Evolutionary conservation across 2,797 vertebrate species (phyloP).

Genomic region (Hybognathus amarus): DNA sequence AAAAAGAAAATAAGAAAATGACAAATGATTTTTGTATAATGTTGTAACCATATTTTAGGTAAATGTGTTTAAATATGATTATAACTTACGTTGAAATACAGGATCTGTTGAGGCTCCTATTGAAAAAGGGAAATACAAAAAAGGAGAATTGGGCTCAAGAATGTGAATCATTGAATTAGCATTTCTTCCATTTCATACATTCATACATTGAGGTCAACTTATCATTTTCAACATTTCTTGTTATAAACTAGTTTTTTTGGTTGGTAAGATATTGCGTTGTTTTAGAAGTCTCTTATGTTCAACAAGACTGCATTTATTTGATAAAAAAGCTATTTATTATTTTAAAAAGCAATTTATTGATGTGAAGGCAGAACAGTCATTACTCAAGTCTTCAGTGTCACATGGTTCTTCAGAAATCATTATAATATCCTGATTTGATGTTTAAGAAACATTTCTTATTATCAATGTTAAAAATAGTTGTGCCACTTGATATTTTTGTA

Average conservation of each 20-base stretch:
- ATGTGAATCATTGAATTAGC: background rate
- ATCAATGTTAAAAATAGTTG: background rate
- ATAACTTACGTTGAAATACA: slow-evolving; percentile 29
- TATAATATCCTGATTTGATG: background rate
- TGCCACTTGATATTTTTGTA: background rate
- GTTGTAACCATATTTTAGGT: background rate
- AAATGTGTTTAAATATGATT: background rate
- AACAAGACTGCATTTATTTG: background rate
- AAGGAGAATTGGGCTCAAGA: background rate
- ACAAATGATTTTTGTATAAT: background rate
- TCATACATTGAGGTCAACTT: background rate
- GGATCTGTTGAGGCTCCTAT: slow-evolving; percentile 10
- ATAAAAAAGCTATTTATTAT: background rate
- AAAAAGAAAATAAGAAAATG: background rate
- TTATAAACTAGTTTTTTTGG: background rate
- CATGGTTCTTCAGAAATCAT: background rate
- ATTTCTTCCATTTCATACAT: background rate
- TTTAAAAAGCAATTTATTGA: background rate
- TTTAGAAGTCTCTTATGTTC: background rate
- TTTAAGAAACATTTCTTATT: background rate
- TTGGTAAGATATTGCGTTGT: background rate
- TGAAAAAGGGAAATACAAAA: background rate
- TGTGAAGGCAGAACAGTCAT: background rate
- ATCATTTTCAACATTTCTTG: background rate
- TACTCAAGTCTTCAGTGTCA: background rate